Percentiles rank a stretch among this genome's conserved stretches.
These are phyloP conservation scores for Oppia nitens DNA, from an alignment of 1,140 invertebrate genomes.

Conservation along the genomic window DNA sequence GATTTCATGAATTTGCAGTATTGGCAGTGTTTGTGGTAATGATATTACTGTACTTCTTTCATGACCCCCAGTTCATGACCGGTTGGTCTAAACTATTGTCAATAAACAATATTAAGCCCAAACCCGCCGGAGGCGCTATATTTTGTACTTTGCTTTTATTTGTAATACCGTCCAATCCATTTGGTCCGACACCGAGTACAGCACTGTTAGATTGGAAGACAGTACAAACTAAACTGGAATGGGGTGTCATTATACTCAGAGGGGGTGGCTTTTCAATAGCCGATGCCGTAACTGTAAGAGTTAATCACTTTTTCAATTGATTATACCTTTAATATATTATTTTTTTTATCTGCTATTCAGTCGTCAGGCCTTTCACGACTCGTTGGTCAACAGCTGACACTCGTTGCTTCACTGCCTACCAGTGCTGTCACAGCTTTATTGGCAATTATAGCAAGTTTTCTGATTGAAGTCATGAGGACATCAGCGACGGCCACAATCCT, in stretches of 20 bases:
- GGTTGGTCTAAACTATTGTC: slow-evolving; percentile 45
- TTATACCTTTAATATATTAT: not conserved
- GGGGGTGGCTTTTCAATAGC: slow-evolving; percentile 80
- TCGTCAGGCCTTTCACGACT: slow-evolving; percentile 52
- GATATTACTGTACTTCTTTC: slow-evolving; percentile 68
- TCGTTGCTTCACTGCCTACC: slow-evolving; percentile 26
- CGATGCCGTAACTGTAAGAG: slow-evolving; percentile 51
- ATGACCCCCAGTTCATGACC: slow-evolving; percentile 57
- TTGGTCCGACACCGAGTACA: not conserved
- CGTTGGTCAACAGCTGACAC: slow-evolving; percentile 41
- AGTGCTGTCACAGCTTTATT: slow-evolving; percentile 25
- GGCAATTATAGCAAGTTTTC: slow-evolving; percentile 28
- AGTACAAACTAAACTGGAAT: slow-evolving; percentile 32
- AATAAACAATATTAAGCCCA: not conserved
- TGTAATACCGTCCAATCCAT: slow-evolving; percentile 47
- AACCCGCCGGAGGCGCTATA: slow-evolving; percentile 64
- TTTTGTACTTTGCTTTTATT: slow-evolving; percentile 64
- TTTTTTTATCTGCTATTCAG: slow-evolving; percentile 15
- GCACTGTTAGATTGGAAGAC: slow-evolving; percentile 30
- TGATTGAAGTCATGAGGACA: slow-evolving; percentile 68
- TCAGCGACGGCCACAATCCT: slow-evolving; percentile 65
- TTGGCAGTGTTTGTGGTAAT: slow-evolving; percentile 55
- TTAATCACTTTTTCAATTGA: not conserved
- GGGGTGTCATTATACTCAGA: slow-evolving; percentile 34
- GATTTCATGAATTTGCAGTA: slow-evolving; percentile 54